Evolutionary conservation across 2,797 vertebrate genomes (phyloP).

Genomic region (Pseudochirops corinnae): DNA sequence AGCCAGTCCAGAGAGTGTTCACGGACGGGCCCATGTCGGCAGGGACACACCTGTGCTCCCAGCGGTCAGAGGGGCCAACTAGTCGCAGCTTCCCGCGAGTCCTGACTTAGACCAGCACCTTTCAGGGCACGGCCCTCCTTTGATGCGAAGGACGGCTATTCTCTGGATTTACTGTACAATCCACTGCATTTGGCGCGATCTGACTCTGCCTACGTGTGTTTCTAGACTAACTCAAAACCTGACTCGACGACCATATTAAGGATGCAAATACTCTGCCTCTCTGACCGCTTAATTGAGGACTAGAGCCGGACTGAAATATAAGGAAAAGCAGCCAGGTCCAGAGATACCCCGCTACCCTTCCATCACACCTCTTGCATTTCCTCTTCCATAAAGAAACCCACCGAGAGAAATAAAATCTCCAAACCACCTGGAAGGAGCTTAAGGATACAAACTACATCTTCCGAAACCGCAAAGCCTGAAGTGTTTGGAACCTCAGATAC

Average conservation of each 20-base stretch:
- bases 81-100: constrained; percentile 1
- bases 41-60: not conserved
- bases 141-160: constrained; percentile 22
- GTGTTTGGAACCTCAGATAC: not conserved
- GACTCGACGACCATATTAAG: constrained; percentile 4
- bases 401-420: not conserved
- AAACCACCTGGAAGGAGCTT: not conserved
- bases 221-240: constrained; percentile 58
- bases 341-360: not conserved
- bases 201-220: constrained; percentile 15
- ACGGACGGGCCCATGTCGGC: not conserved
- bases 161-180: constrained; percentile 74
- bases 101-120: constrained; percentile 6
- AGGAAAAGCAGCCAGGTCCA: not conserved
- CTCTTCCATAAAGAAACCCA: constrained; percentile 19
- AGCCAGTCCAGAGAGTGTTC: not conserved
- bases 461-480: not conserved
- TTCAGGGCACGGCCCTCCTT: constrained; percentile 16
- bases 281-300: constrained; percentile 49
- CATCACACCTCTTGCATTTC: not conserved
- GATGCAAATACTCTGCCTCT: constrained; percentile 63
- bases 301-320: not conserved
- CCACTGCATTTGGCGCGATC: constrained; percentile 53
- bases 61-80: fast-evolving
- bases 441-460: not conserved